Conservation (phyloP, 2,113 vertebrate genomes). For the Phalacrocorax aristotelis region DNA sequence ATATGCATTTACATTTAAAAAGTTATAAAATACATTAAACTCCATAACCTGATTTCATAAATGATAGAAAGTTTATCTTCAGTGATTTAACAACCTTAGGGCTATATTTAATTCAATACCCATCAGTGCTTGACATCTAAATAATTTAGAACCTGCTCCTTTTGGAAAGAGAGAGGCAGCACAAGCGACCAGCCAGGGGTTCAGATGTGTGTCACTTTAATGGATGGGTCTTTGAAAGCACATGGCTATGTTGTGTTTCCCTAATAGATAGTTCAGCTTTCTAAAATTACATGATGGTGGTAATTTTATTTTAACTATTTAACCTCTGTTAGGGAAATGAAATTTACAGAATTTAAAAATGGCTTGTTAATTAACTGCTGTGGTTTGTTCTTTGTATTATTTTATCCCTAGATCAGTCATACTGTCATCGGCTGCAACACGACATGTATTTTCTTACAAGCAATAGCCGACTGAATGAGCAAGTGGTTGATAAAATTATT, state of each 20-base stretch:
- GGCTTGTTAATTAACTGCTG: neutral
- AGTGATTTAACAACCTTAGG: neutral
- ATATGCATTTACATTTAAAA: neutral
- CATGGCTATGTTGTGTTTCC: neutral
- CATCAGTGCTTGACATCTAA: neutral
- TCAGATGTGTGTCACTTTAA: neutral
- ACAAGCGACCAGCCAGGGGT: neutral
- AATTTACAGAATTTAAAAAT: neutral
- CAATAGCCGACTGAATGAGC: constrained; percentile 83
- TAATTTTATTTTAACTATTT: neutral
- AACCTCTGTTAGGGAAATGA: neutral
- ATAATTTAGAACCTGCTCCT: neutral
- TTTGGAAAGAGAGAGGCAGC: neutral
- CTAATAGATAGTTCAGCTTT: neutral
- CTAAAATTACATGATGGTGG: neutral
- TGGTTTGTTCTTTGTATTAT: neutral
- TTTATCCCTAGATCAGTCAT: constrained; percentile 73
- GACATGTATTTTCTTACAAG: constrained; percentile 85
- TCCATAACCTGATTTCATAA: neutral
- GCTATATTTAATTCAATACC: neutral
- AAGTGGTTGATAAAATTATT: constrained; percentile 90
- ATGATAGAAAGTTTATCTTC: neutral
- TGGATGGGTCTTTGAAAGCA: neutral
- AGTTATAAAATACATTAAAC: neutral
- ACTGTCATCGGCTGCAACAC: constrained; percentile 84